phyloP scores from a whole-genome alignment of 1,140 invertebrate genomes.

The Sitophilus oryzae region DNA sequence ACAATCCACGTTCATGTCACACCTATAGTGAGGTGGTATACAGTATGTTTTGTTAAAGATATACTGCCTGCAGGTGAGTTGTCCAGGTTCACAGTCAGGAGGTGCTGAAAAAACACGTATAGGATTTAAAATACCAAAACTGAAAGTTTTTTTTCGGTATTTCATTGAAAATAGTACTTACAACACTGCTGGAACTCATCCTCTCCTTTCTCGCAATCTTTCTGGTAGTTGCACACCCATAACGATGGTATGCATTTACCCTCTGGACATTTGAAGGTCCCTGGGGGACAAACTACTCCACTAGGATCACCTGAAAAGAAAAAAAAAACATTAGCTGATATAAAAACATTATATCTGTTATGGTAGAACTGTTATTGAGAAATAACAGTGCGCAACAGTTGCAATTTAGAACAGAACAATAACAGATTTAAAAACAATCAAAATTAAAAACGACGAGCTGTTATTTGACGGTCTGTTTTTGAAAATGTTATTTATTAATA shows the following conservation, averaged over 20 bases:
- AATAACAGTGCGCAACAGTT: too few relatives aligned
- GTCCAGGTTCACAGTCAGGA: conserved; percentile 79
- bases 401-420: too few relatives aligned
- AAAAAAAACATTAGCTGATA: conserved; percentile 5
- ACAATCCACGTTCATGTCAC: conserved; percentile 91
- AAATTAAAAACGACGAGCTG: too few relatives aligned
- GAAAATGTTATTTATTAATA: too few relatives aligned
- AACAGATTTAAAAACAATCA: too few relatives aligned
- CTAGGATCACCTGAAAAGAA: conserved; percentile 35
- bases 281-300: conserved; percentile 52
- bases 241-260: conserved; percentile 79
- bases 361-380: too few relatives aligned
- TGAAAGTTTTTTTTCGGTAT: too few relatives aligned
- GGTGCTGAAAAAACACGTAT: conserved; percentile 75
- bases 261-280: conserved; percentile 75
- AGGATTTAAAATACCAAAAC: too few relatives aligned
- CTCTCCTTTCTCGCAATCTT: conserved; percentile 82
- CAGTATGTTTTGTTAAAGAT: conserved; percentile 92
- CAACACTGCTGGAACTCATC: conserved; percentile 85
- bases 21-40: conserved; percentile 80
- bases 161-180: too few relatives aligned
- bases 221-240: conserved; percentile 85
- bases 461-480: too few relatives aligned
- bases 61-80: conserved; percentile 84
- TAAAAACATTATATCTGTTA: too few relatives aligned